Evolutionary conservation across 2,888 invertebrate species (phyloP).

Genomic region (Lutraria lutraria): DNA sequence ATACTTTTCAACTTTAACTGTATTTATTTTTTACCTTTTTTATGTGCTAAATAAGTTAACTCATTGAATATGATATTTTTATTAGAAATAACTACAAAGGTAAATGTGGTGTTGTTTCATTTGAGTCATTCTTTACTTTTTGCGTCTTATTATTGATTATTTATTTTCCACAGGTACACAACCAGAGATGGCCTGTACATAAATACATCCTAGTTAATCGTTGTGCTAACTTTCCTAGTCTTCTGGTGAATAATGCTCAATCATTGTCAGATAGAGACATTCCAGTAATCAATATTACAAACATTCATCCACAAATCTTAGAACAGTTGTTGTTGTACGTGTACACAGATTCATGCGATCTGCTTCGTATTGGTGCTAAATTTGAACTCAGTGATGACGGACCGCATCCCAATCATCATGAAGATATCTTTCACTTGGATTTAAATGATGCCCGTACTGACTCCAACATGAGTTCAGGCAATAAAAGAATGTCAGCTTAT

Average conservation of each 20-base stretch:
- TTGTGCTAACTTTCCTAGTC: conserved; percentile 89
- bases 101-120: no score
- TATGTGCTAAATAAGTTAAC: no score
- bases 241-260: conserved; percentile 64
- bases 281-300: conserved; percentile 88
- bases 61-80: no score
- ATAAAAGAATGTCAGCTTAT: conserved; percentile 74
- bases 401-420: conserved; percentile 44
- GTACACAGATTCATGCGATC: conserved; percentile 91
- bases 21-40: no score
- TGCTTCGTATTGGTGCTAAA: conserved; percentile 88
- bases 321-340: conserved; percentile 91
- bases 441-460: conserved; percentile 32
- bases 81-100: no score
- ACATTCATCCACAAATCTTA: conserved; percentile 90
- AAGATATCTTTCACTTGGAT: conserved; percentile 69
- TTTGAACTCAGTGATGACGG: conserved; percentile 77
- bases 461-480: not conserved
- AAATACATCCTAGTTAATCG: conserved; percentile 91
- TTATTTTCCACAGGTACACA: conserved; percentile 88
- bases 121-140: no score
- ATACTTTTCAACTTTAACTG: no score
- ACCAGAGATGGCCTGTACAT: conserved; percentile 91
- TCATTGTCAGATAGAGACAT: conserved; percentile 54
- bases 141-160: not conserved